phyloP scores from a whole-genome alignment of 2,113 vertebrate species.

The Leucopternis melanops region DNA sequence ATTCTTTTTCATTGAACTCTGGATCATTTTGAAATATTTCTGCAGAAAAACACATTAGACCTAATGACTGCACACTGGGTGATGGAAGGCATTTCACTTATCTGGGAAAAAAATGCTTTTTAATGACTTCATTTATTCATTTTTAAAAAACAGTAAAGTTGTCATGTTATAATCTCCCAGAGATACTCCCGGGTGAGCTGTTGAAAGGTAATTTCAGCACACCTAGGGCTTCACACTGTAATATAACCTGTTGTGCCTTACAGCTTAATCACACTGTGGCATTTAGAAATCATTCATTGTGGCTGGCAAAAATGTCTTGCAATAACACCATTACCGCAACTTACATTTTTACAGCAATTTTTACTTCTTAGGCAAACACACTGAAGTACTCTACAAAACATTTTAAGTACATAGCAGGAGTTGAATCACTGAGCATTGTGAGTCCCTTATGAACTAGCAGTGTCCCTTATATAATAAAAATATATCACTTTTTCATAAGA shows the following conservation, averaged over 20 bases:
- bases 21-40: constrained; percentile 63
- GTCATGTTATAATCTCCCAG: constrained; percentile 54
- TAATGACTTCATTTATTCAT: constrained; percentile 68
- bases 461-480: constrained; percentile 15
- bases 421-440: constrained; percentile 30
- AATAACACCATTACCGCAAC: constrained; percentile 11
- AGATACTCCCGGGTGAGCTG: constrained; percentile 44
- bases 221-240: constrained; percentile 38
- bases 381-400: constrained; percentile 41
- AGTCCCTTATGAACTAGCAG: background rate
- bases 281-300: constrained; percentile 55
- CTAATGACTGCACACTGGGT: constrained; percentile 46
- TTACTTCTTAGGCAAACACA: constrained; percentile 55
- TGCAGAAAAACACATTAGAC: constrained; percentile 51
- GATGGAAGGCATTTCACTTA: constrained; percentile 62
- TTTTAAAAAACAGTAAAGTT: constrained; percentile 53
- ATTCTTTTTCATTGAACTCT: too few relatives aligned
- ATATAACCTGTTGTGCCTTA: constrained; percentile 55
- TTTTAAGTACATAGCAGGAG: background rate
- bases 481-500: constrained; percentile 36
- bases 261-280: constrained; percentile 59
- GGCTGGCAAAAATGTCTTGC: constrained; percentile 44
- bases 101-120: constrained; percentile 56
- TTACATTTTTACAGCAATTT: constrained; percentile 57
- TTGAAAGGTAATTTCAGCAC: constrained; percentile 56